Evolutionary conservation across 2,113 vertebrate genomes (phyloP).

Genomic region (Peromyscus californicus): DNA sequence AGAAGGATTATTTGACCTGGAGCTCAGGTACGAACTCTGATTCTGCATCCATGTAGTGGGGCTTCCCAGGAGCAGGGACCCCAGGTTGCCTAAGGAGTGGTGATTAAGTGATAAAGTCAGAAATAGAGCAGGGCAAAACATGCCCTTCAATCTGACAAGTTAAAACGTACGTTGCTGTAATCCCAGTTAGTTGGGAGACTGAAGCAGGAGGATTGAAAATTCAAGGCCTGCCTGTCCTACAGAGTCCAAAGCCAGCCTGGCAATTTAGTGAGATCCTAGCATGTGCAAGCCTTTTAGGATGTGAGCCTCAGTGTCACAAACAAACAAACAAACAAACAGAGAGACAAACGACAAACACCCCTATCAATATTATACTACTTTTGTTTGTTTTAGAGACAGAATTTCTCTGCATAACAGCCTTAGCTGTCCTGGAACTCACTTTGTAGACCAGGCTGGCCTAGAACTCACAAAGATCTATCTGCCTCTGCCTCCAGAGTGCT

Average conservation of each 20-base stretch:
- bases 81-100: not conserved
- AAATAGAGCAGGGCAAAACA: too few species aligned
- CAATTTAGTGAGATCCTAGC: not conserved
- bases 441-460: not conserved
- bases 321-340: not conserved
- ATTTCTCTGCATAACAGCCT: not conserved
- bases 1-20: not conserved
- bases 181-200: not conserved
- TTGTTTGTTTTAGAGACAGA: not conserved
- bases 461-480: not conserved
- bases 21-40: not conserved
- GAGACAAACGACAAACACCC: not conserved
- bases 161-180: not conserved
- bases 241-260: not conserved
- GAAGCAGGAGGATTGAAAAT: not conserved
- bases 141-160: not conserved
- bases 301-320: not conserved
- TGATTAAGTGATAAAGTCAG: not conserved
- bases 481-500: not conserved
- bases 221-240: not conserved
- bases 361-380: not conserved
- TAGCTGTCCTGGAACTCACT: not conserved
- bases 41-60: not conserved
- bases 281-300: not conserved
- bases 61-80: not conserved